Evolutionary conservation across 2,888 invertebrate genomes (phyloP).

Genomic region (Ceriagrion tenellum): DNA sequence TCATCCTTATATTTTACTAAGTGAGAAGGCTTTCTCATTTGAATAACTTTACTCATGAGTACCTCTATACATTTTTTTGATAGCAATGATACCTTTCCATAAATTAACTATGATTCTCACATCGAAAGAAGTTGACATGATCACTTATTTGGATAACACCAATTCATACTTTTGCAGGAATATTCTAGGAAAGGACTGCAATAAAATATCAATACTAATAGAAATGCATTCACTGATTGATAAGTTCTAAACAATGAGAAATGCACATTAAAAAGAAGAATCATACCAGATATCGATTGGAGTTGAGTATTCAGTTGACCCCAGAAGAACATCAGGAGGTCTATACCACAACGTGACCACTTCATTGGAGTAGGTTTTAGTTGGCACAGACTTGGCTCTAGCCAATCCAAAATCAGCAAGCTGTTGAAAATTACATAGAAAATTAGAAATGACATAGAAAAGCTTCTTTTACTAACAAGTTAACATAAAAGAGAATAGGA

Average conservation of each 20-base stretch:
- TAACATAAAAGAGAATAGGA: not conserved
- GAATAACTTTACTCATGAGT: too few relatives aligned
- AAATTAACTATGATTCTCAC: too few relatives aligned
- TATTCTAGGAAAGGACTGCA: too few relatives aligned
- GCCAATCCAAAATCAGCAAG: conserved; percentile 79
- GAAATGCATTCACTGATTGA: too few relatives aligned
- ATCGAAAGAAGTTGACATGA: too few relatives aligned
- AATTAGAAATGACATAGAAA: not conserved
- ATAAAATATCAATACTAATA: too few relatives aligned
- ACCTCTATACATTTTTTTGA: too few relatives aligned
- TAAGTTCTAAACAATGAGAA: not conserved
- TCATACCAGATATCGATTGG: conserved; percentile 84
- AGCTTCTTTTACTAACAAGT: not conserved
- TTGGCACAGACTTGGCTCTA: conserved; percentile 82
- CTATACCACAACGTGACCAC: conserved; percentile 84
- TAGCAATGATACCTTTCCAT: too few relatives aligned
- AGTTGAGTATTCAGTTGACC: conserved; percentile 84
- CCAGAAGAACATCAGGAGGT: conserved; percentile 83
- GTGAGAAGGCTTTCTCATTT: too few relatives aligned
- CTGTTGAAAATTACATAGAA: conserved; percentile 74
- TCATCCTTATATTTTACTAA: too few relatives aligned
- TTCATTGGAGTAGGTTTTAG: conserved; percentile 84
- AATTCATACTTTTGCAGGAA: too few relatives aligned
- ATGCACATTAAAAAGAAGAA: not conserved
- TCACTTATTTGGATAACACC: too few relatives aligned